Evolutionary conservation across 2,888 invertebrate genomes (phyloP), one percentile per base, ranked within the genome.

Genomic region (Hypselothyrea guttata): DNA sequence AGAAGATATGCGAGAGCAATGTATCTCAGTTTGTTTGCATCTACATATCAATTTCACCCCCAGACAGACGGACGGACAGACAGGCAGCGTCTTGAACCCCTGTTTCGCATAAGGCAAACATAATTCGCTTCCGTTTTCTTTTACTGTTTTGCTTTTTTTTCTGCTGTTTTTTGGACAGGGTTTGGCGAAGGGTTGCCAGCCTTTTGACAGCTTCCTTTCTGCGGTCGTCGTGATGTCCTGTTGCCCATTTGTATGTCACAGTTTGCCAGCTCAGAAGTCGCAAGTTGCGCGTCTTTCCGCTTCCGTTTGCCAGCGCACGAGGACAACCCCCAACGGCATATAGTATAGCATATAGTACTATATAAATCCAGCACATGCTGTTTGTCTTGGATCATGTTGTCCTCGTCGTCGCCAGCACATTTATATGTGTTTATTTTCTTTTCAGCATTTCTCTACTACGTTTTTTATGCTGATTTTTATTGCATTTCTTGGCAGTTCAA

Each of bases 81-180:
- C 9, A 5, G 37, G 16, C 35, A 34, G 34, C 41, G 61, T 57
- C 63, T 75, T 67, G 63, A 74, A 55, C 42, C 71, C 47, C 18
- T 16, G 45, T 61, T 65, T 63, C 58, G 55, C 76, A 75, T 61
- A 77, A 75, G 71, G 52, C 81, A 77, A 77, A 73, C 73, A 69
- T 77, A 81, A 78, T 81, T 78, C 75, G 77, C 49, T 75, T 78
- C 78, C 78, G 77, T 74, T 69, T n/a, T n/a, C n/a, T n/a, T n/a
- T n/a, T n/a, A n/a, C n/a, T n/a, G n/a, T n/a, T n/a, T n/a, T n/a
- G n/a, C n/a, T n/a, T n/a, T n/a, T n/a, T n/a, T n/a, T n/a, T n/a
- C n/a, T n/a, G n/a, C n/a, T 38, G 30, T 11, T 13, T 13, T 44
- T 44, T 44, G 13, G 16, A 58, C 13, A 38, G 52, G 30, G 30